A percentile compares a stretch with the other conserved stretches of the same genome.
These are phyloP conservation scores for Fregata magnificens DNA, from an alignment of 2,113 vertebrate species.

Conservation along the genomic window DNA sequence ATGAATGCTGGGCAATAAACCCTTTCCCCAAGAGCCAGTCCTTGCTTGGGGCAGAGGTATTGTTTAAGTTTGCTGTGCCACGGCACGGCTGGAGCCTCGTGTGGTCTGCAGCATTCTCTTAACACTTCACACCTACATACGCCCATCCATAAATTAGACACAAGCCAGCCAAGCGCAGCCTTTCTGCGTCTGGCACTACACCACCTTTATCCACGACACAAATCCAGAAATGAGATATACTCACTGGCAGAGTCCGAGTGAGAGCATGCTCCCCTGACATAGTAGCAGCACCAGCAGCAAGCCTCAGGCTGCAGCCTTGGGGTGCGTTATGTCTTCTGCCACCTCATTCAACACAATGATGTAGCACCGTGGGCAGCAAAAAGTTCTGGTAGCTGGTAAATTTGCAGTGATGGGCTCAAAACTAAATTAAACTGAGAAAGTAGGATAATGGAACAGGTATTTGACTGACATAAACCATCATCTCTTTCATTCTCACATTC, in stretches of 20 bases:
- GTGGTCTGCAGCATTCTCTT: neutral
- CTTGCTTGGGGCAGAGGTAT: neutral
- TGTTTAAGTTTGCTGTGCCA: neutral
- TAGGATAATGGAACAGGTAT: neutral
- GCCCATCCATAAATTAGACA: neutral
- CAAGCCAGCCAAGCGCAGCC: neutral
- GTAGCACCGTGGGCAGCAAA: neutral
- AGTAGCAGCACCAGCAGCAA: neutral
- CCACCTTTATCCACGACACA: neutral
- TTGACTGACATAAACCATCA: neutral
- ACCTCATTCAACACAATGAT: neutral
- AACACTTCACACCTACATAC: neutral
- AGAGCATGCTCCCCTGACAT: neutral
- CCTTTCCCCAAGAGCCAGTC: neutral
- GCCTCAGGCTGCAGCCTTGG: neutral
- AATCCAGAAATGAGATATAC: neutral
- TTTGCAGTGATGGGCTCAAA: neutral
- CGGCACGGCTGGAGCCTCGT: neutral
- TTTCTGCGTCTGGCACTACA: neutral
- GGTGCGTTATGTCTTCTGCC: neutral
- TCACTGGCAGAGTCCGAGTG: neutral
- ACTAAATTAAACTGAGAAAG: neutral
- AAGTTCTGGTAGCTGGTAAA: neutral
- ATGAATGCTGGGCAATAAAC: constrained; percentile 12
- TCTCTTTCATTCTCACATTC: neutral